Evolutionary conservation across 1,140 invertebrate genomes (phyloP), one percentile per base, ranked within the genome.

Genomic region (Drosophila murphyi): DNA sequence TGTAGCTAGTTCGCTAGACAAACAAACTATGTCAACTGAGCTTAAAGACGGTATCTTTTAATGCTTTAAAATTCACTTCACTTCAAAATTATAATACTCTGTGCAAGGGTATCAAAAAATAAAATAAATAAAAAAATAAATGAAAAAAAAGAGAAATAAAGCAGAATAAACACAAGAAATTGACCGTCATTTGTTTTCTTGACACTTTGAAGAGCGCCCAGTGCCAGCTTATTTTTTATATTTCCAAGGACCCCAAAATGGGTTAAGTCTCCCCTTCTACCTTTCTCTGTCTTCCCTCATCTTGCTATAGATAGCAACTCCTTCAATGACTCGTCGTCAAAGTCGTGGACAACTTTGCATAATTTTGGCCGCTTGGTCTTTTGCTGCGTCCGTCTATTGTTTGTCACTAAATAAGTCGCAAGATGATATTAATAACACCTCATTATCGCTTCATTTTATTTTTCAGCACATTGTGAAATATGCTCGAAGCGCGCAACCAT

Each of bases 141-240:
- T n/a, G n/a, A n/a, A n/a, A 2, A 4, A 56, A n/a, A 35, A 4
- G 3, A 37, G 54, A 59, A 32, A 29, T 52, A 57, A 52, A 60
- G 20, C 59, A 50, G 67, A 43, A 37, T n/a, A 62, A 55, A 57
- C 31, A 54, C 20, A 70, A 61, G 57, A 72, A 76, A 89, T 79
- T 83, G 76, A 87, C 83, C 83, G 83, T 88, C 83, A 87, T 87
- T 87, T 87, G 83, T 87, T 88, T 88, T 88, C 77, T 80, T 83
- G 83, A 88, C 83, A 87, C 80, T 87, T 82, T 72, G 86, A 86
- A 87, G 82, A 77, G 83, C 72, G 71, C 34, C 76, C 69, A 74
- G 65, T 64, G 67, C 62, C 75, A 63, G 75, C 67, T 80, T 81
- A 86, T 85, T 78, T 59, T 51, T 75, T 77, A 69, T 68, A 37